These are phyloP conservation scores for Corapipo altera DNA, from an alignment of 2,113 vertebrate genomes.

Conservation along the genomic window DNA sequence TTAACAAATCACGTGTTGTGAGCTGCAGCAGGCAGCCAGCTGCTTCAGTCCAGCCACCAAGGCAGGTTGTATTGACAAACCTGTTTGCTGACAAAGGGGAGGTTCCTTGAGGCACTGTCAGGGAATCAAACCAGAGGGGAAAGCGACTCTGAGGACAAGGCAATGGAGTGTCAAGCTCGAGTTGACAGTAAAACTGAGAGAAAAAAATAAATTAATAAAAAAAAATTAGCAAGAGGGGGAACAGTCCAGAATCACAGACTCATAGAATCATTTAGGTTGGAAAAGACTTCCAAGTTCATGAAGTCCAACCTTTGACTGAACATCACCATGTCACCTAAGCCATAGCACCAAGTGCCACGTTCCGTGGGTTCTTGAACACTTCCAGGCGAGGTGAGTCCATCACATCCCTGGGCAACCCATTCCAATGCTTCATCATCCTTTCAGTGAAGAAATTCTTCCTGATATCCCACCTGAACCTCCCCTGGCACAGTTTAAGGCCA, in stretches of 20 bases:
- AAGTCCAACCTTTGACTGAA: neutral
- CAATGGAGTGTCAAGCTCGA: neutral
- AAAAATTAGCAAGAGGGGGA: neutral
- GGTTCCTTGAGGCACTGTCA: neutral
- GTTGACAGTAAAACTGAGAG: neutral
- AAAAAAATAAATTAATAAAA: neutral
- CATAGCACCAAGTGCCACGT: neutral
- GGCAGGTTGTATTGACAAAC: neutral
- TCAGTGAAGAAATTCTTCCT: neutral
- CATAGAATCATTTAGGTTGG: neutral
- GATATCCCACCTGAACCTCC: neutral
- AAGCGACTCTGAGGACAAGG: neutral
- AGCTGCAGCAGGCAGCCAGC: neutral
- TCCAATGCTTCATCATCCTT: neutral
- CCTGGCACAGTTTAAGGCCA: rapidly evolving
- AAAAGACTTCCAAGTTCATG: neutral
- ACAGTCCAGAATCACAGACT: neutral
- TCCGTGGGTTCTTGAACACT: neutral
- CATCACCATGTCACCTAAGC: neutral
- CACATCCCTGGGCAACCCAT: neutral
- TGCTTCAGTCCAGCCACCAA: neutral
- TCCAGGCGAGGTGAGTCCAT: neutral
- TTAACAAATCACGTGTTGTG: neutral
- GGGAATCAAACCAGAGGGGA: neutral
- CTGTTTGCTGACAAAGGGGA: neutral